Evolutionary conservation across 35 echinoderm and acorn worm genomes (phyloP).

Genomic region (Heliocidaris tuberculata): DNA sequence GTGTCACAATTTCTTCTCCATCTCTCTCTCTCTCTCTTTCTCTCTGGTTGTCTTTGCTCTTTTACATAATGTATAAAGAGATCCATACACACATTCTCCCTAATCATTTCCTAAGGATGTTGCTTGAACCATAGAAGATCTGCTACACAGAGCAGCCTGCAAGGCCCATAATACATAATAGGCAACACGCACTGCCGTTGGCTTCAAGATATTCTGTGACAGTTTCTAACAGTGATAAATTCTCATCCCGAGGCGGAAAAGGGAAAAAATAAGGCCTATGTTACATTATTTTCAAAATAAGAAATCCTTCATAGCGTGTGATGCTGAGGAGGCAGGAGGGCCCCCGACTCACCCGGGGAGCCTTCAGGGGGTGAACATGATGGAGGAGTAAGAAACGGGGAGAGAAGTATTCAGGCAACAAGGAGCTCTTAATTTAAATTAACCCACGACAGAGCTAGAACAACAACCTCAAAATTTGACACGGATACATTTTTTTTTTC

Average conservation of each 20-base stretch:
- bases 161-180: slow-evolving; percentile 43
- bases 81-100: neutral
- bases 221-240: slow-evolving; percentile 56
- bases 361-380: slow-evolving; percentile 27
- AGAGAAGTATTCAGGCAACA: slow-evolving; percentile 7
- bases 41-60: neutral
- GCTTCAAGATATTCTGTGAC: slow-evolving; percentile 43
- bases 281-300: slow-evolving; percentile 54
- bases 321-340: neutral
- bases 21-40: neutral
- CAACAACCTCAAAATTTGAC: slow-evolving; percentile 50
- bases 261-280: slow-evolving; percentile 52
- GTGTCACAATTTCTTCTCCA: neutral
- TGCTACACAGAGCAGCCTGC: neutral
- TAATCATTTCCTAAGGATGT: slow-evolving; percentile 12
- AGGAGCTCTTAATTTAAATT: slow-evolving; percentile 52
- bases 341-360: slow-evolving; percentile 30
- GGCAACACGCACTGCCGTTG: slow-evolving; percentile 42
- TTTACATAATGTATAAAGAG: slow-evolving; percentile 19
- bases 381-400: slow-evolving; percentile 13
- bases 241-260: slow-evolving; percentile 22
- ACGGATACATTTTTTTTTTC: slow-evolving; percentile 42
- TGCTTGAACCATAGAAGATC: neutral
- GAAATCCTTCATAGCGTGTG: slow-evolving; percentile 33
- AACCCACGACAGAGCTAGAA: slow-evolving; percentile 33